Conservation (phyloP, 2,113 vertebrate species). For the Pimephales promelas region DNA sequence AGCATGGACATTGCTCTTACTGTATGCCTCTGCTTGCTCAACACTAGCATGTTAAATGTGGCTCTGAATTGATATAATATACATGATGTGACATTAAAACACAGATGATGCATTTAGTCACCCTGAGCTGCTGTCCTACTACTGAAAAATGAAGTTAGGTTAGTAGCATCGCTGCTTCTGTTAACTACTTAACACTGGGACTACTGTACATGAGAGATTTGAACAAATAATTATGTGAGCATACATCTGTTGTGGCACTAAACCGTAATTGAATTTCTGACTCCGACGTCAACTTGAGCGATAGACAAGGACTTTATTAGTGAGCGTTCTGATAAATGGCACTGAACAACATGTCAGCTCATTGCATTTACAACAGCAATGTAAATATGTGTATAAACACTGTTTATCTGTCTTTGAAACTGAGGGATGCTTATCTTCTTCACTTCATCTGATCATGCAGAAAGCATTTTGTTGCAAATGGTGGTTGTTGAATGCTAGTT, state of each 20-base stretch:
- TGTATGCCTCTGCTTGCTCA: background rate
- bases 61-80: background rate
- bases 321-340: background rate
- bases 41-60: background rate
- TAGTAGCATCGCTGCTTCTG: slow-evolving; percentile 1
- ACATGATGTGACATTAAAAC: background rate
- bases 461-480: slow-evolving; percentile 35
- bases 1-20: background rate
- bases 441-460: slow-evolving; percentile 29
- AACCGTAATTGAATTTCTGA: slow-evolving; percentile 19
- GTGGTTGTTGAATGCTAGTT: slow-evolving; percentile 32
- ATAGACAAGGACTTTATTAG: background rate
- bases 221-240: background rate
- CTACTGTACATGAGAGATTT: slow-evolving; percentile 11
- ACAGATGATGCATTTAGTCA: background rate
- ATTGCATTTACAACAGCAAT: background rate
- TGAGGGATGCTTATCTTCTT: slow-evolving; percentile 3
- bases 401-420: slow-evolving; percentile 11
- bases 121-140: background rate
- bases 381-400: slow-evolving; percentile 3
- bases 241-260: background rate
- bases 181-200: slow-evolving; percentile 11
- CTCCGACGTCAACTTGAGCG: background rate
- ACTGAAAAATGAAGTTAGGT: background rate
- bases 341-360: background rate